Evolutionary conservation across 2,888 invertebrate species (phyloP).

Genomic region (Ptilodon capucinus): DNA sequence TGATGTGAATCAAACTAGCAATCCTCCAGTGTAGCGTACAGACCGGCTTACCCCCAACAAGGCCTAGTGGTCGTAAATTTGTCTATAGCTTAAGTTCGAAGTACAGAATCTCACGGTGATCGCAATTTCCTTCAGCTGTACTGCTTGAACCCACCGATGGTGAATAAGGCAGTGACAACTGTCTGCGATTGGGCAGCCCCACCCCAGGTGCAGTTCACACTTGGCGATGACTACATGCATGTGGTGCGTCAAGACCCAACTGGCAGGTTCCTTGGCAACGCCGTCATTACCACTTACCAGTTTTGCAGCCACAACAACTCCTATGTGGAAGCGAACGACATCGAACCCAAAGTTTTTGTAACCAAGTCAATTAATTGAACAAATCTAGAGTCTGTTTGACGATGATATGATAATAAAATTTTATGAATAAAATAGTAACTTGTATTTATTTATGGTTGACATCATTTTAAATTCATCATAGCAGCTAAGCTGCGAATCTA

Average conservation of each 20-base stretch:
- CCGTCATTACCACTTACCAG: conserved; percentile 65
- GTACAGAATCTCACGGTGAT: no score
- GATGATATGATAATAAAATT: neutral
- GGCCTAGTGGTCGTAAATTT: no score
- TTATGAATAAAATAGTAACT: no score
- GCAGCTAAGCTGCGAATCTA: no score
- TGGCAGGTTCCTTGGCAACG: conserved; percentile 57
- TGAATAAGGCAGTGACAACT: conserved; percentile 55
- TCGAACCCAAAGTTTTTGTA: neutral
- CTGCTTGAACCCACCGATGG: conserved; percentile 60
- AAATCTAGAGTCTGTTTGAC: neutral
- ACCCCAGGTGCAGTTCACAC: conserved; percentile 62
- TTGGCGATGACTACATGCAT: conserved; percentile 67
- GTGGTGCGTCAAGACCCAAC: conserved; percentile 63
- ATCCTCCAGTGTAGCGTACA: no score
- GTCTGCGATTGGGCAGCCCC: conserved; percentile 73
- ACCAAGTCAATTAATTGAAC: neutral
- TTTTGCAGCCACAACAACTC: conserved; percentile 57
- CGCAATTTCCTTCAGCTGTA: conserved; percentile 59
- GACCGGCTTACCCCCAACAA: no score
- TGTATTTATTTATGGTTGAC: no score
- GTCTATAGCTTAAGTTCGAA: no score
- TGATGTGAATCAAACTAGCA: no score
- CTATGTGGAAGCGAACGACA: neutral
- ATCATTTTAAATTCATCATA: no score